A percentile compares a stretch with the other conserved stretches of the same genome.
These are phyloP conservation scores for Sebastes steindachneri DNA, from an alignment of 2,797 vertebrate species.

Conservation along the genomic window DNA sequence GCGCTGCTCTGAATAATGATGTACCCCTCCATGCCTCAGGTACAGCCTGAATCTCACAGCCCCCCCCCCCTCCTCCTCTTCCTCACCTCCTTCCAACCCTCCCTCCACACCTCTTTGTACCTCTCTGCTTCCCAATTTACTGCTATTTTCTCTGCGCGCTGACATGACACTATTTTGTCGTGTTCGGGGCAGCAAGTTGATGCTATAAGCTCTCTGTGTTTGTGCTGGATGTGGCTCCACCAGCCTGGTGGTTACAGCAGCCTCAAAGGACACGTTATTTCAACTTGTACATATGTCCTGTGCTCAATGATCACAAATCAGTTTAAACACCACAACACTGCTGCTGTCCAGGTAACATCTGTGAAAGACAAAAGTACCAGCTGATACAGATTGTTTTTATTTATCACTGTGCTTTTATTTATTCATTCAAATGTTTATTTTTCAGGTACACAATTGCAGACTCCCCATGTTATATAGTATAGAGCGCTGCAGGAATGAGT, in stretches of 20 bases:
- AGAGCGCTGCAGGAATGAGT: too few species aligned
- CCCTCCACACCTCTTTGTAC: constrained; percentile 60
- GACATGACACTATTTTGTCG: constrained; percentile 70
- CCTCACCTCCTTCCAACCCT: constrained; percentile 23
- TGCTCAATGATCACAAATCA: background rate
- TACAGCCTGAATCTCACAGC: constrained; percentile 67
- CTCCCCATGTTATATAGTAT: background rate
- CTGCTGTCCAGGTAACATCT: background rate
- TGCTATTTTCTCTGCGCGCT: constrained; percentile 58
- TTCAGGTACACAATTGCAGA: background rate
- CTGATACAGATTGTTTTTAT: background rate
- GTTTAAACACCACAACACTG: background rate
- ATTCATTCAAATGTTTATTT: background rate
- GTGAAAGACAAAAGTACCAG: background rate
- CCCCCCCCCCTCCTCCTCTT: background rate
- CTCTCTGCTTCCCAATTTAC: constrained; percentile 56
- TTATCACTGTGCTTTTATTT: background rate
- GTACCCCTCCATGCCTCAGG: constrained; percentile 75
- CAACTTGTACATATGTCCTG: background rate
- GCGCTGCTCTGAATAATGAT: constrained; percentile 77
- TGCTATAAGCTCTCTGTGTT: background rate
- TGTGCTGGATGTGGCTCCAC: background rate
- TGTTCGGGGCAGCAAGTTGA: constrained; percentile 37
- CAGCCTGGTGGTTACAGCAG: background rate
- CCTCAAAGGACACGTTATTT: constrained; percentile 7